phyloP scores from a whole-genome alignment of 2,888 invertebrate genomes.

The Xanthia togata region DNA sequence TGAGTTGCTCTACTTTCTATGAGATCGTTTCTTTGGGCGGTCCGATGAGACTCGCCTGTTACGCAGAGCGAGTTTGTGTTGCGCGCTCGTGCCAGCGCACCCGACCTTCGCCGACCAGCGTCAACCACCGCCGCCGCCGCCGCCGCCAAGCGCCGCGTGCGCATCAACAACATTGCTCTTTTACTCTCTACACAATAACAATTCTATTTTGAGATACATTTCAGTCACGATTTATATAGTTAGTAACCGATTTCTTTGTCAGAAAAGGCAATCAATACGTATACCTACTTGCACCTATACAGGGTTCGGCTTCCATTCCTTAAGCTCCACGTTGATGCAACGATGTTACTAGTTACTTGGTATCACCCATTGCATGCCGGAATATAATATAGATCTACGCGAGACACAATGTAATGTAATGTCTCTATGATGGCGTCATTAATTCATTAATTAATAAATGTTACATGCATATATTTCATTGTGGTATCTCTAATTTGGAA shows the following conservation, averaged over 20 bases:
- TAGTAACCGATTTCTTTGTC: conserved; percentile 68
- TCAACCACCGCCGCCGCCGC: neutral
- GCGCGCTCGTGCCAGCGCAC: conserved; percentile 54
- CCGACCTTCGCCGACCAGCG: conserved; percentile 33
- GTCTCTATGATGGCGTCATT: neutral
- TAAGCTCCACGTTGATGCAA: conserved; percentile 15
- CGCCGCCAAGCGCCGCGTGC: conserved; percentile 43
- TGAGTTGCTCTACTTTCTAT: conserved; percentile 90
- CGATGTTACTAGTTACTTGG: neutral
- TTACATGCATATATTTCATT: neutral
- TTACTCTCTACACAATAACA: conserved; percentile 75
- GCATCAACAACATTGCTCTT: conserved; percentile 74
- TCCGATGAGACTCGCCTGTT: conserved; percentile 78
- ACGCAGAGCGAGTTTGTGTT: conserved; percentile 63
- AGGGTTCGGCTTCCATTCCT: conserved; percentile 33
- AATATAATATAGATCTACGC: neutral
- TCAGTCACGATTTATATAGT: conserved; percentile 76
- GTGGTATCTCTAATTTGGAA: neutral
- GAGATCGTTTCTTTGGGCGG: conserved; percentile 88
- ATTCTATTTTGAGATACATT: conserved; percentile 75
- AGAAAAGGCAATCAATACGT: conserved; percentile 63
- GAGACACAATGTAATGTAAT: neutral
- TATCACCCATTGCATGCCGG: neutral
- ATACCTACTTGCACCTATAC: neutral
- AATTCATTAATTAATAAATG: neutral